Percentiles rank a stretch among this genome's conserved stretches.
phyloP scores from a whole-genome alignment of 2,113 vertebrate species.

The Grallaria varia region DNA sequence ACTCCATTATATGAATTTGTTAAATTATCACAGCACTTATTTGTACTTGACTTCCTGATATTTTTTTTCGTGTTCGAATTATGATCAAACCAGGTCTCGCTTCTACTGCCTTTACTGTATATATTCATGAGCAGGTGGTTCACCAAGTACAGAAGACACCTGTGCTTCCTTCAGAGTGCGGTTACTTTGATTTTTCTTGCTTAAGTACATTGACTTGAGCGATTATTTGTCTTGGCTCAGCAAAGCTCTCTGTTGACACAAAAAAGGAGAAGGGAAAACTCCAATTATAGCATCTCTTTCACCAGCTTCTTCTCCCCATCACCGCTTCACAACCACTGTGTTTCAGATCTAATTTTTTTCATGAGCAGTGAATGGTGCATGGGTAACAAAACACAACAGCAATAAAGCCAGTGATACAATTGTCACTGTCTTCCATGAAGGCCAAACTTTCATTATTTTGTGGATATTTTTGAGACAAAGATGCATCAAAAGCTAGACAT shows the following conservation, averaged over 20 bases:
- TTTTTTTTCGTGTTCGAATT: background rate
- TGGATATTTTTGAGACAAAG: background rate
- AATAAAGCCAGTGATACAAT: background rate
- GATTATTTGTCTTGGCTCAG: conserved; percentile 7
- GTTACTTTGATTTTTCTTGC: conserved; percentile 18
- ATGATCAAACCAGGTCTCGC: background rate
- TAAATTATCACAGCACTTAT: background rate
- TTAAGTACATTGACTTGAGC: background rate
- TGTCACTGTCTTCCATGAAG: background rate
- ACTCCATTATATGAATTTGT: background rate
- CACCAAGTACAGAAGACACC: background rate
- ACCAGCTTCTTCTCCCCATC: background rate
- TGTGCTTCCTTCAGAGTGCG: background rate
- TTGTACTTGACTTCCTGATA: background rate
- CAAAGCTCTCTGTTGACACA: background rate
- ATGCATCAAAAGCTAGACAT: background rate
- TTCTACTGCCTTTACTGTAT: background rate
- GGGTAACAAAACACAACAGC: background rate
- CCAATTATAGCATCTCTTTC: background rate
- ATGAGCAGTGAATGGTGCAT: background rate
- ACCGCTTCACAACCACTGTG: background rate
- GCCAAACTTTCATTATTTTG: background rate
- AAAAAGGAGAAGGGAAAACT: background rate
- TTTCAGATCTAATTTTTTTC: background rate
- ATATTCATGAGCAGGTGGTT: background rate